Evolutionary conservation across 2,888 invertebrate species (phyloP).

Genomic region (Leucozona laternaria): DNA sequence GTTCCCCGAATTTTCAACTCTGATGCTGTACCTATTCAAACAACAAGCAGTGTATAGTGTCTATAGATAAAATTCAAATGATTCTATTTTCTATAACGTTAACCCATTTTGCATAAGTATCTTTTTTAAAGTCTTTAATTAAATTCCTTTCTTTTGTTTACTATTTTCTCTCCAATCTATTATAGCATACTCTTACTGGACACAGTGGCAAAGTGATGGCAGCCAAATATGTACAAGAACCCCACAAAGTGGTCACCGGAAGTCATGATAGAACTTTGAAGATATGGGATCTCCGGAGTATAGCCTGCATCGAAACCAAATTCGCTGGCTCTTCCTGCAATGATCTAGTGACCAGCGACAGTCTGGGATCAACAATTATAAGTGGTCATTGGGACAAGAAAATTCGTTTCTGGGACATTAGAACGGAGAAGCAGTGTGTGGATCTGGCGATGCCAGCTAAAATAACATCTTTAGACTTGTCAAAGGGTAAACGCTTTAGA

Average conservation of each 20-base stretch:
- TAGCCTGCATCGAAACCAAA: slow-evolving; percentile 96
- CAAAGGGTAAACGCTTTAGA: slow-evolving; percentile 90
- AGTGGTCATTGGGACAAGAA: slow-evolving; percentile 99
- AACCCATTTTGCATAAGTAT: slow-evolving; percentile 14
- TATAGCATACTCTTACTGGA: slow-evolving; percentile 83
- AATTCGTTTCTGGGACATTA: slow-evolving; percentile 98
- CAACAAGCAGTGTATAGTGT: background rate
- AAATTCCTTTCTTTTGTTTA: slow-evolving; percentile 13
- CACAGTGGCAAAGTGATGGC: slow-evolving; percentile 99
- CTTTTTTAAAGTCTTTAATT: slow-evolving; percentile 10
- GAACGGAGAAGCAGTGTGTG: slow-evolving; percentile 93
- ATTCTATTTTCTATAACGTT: slow-evolving; percentile 1
- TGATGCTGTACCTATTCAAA: background rate
- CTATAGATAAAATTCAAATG: background rate
- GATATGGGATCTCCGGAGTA: slow-evolving; percentile 98
- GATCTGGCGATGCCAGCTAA: slow-evolving; percentile 95
- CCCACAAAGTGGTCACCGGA: slow-evolving; percentile 97
- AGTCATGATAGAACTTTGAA: slow-evolving; percentile 99
- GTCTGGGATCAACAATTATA: slow-evolving; percentile 93
- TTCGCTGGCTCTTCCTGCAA: slow-evolving; percentile 98
- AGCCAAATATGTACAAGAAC: slow-evolving; percentile 97
- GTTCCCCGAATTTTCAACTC: too few species aligned
- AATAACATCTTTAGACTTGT: slow-evolving; percentile 97
- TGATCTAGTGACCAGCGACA: slow-evolving; percentile 96
- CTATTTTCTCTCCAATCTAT: slow-evolving; percentile 29